Percentiles rank a stretch among this genome's conserved stretches.
phyloP scores from a whole-genome alignment of 2,888 invertebrate species.

The Drosophila prolongata region DNA sequence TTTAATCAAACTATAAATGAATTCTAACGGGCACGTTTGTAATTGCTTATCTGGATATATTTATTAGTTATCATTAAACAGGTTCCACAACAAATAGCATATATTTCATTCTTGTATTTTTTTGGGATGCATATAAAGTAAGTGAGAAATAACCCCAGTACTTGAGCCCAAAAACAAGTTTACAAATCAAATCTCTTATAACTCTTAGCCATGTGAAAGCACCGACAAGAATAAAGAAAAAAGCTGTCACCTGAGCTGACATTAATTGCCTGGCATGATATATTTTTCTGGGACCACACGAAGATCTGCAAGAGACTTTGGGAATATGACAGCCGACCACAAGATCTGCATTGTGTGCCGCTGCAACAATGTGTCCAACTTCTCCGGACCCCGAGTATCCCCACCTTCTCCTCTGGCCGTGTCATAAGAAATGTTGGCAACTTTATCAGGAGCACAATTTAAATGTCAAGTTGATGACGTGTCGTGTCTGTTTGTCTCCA shows the following conservation, averaged over 20 bases:
- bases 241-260: constrained; percentile 65
- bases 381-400: constrained; percentile 1
- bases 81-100: not conserved
- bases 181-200: not conserved
- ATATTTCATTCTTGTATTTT: not conserved
- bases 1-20: constrained; percentile 29
- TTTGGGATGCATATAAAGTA: not conserved
- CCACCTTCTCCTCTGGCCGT: constrained; percentile 6
- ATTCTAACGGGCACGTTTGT: constrained; percentile 47
- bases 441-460: constrained; percentile 79
- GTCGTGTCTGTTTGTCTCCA: constrained; percentile 66
- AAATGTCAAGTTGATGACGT: constrained; percentile 78
- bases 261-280: constrained; percentile 66
- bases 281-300: constrained; percentile 65
- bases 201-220: constrained; percentile 49
- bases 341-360: constrained; percentile 29
- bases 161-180: not conserved
- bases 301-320: constrained; percentile 30
- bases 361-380: constrained; percentile 61
- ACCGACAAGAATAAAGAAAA: constrained; percentile 20
- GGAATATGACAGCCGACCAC: constrained; percentile 64
- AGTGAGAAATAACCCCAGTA: not conserved
- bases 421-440: constrained; percentile 74
- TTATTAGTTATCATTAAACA: not conserved
- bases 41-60: not conserved